phyloP scores from a whole-genome alignment of 2,113 vertebrate genomes.

The Columbina picui region DNA sequence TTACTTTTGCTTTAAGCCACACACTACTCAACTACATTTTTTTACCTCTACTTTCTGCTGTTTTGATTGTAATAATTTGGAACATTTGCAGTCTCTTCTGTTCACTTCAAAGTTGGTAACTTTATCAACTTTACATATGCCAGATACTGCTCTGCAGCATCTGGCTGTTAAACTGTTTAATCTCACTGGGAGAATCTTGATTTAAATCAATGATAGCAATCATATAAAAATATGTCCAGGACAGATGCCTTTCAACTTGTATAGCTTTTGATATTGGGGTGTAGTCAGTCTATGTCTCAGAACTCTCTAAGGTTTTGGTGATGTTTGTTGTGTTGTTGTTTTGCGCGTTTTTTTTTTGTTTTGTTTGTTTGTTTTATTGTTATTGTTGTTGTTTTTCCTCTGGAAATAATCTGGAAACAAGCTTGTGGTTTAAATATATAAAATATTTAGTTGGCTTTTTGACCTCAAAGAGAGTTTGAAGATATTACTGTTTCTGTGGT shows the following conservation, averaged over 20 bases:
- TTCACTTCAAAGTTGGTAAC: conserved; percentile 57
- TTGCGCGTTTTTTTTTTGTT: no score
- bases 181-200: conserved; percentile 52
- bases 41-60: conserved; percentile 32
- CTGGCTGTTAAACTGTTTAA: conserved; percentile 70
- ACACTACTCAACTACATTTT: neutral
- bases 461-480: neutral
- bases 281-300: neutral
- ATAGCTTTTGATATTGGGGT: neutral
- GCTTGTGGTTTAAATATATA: neutral
- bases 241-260: conserved; percentile 51
- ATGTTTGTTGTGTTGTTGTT: no score
- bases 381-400: neutral
- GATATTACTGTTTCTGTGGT: neutral
- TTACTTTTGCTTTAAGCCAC: neutral
- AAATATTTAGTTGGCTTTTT: neutral
- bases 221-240: conserved; percentile 53
- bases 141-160: conserved; percentile 56
- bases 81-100: conserved; percentile 40
- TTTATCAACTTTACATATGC: conserved; percentile 45
- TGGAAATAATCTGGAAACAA: neutral
- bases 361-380: neutral
- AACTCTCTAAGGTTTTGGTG: neutral
- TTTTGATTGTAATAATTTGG: neutral
- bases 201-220: conserved; percentile 64